Conservation (phyloP, 2,888 invertebrate species). For the Electrophaes corylata region DNA sequence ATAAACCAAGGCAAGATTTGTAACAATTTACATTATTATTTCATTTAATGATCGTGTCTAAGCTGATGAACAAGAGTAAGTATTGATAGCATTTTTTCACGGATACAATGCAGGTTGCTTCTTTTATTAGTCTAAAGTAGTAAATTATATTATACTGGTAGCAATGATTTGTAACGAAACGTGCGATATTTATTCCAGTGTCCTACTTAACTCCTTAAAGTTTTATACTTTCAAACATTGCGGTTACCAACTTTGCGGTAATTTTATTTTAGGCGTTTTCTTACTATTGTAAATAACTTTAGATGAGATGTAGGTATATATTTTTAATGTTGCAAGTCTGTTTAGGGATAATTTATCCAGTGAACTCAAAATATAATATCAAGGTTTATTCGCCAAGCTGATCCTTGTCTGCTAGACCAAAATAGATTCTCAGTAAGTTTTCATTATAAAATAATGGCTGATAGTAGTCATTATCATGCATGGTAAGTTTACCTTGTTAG, state of each 20-base stretch:
- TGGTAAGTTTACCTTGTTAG: slow-evolving; percentile 91
- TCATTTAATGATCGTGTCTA: slow-evolving; percentile 18
- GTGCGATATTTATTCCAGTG: neutral
- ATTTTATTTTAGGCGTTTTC: slow-evolving; percentile 13
- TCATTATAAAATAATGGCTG: neutral
- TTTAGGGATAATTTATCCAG: too few species aligned
- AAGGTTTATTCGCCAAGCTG: neutral
- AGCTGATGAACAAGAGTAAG: slow-evolving; percentile 1
- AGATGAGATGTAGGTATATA: too few species aligned
- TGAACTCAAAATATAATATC: neutral
- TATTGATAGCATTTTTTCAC: slow-evolving; percentile 6
- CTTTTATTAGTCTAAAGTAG: neutral
- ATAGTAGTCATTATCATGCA: too few species aligned
- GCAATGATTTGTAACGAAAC: too few species aligned
- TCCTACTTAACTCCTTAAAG: too few species aligned
- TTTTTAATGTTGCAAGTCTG: too few species aligned
- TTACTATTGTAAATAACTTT: too few species aligned
- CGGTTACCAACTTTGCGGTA: slow-evolving; percentile 13
- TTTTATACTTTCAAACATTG: too few species aligned
- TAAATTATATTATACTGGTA: neutral
- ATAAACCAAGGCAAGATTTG: slow-evolving; percentile 36
- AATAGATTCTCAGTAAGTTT: too few species aligned
- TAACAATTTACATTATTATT: slow-evolving; percentile 26
- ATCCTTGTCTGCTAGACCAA: neutral
- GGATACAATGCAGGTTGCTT: neutral